Conservation (phyloP, 2,888 invertebrate species). For the Andrena hattorfiana region DNA sequence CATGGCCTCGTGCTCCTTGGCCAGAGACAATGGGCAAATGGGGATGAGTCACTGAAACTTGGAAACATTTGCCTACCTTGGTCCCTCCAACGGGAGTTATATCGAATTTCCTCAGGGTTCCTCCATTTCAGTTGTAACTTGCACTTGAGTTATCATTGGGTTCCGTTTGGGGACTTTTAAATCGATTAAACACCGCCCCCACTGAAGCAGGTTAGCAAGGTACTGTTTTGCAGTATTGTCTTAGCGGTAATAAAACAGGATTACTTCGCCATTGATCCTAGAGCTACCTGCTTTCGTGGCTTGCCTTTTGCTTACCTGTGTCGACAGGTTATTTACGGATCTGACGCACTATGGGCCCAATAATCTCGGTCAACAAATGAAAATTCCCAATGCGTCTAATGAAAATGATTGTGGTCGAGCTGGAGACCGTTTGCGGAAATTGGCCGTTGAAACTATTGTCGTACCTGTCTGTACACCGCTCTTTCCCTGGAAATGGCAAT, state of each 20-base stretch:
- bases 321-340: conserved; percentile 52
- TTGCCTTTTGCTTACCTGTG: conserved; percentile 44
- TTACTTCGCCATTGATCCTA: conserved; percentile 42
- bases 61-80: not conserved
- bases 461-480: not conserved
- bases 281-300: conserved; percentile 41
- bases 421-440: conserved; percentile 43
- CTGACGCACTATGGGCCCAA: conserved; percentile 12
- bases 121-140: not conserved
- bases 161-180: not conserved
- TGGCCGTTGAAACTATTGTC: conserved; percentile 7
- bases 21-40: conserved; percentile 18
- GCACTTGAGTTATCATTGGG: not conserved
- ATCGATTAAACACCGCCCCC: not conserved
- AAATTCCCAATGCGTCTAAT: conserved; percentile 31
- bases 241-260: conserved; percentile 28
- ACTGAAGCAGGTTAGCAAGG: not conserved
- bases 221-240: conserved; percentile 33
- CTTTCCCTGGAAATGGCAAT: not conserved
- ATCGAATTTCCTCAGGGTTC: not conserved
- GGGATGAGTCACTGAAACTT: not conserved
- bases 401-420: conserved; percentile 43
- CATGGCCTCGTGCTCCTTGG: conserved; percentile 1
- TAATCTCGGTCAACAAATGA: conserved; percentile 49
- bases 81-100: not conserved